These are phyloP conservation scores for Sphenodon punctatus DNA, from an alignment of 2,797 vertebrate genomes.

Conservation along the genomic window DNA sequence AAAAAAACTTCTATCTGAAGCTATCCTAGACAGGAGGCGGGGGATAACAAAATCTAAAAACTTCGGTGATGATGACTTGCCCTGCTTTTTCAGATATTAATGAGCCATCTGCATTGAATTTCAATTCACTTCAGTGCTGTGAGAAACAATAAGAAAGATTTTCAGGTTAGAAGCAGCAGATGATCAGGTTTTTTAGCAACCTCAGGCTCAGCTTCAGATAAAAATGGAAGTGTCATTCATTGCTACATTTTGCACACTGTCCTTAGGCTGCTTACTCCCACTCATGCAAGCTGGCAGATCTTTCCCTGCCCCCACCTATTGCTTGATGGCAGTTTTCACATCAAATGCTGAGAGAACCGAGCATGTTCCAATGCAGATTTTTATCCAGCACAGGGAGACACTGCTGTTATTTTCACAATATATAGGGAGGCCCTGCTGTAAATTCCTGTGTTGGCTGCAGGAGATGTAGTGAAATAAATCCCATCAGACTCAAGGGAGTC, in stretches of 20 bases:
- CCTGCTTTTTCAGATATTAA: slow-evolving; percentile 14
- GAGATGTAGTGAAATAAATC: background rate
- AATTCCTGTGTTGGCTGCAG: background rate
- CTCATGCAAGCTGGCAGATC: slow-evolving; percentile 58
- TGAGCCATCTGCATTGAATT: slow-evolving; percentile 6
- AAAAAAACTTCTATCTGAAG: background rate
- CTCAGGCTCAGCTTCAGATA: slow-evolving; percentile 24
- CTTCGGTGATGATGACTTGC: background rate
- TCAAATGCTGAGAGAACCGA: background rate
- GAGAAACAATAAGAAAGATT: slow-evolving; percentile 15
- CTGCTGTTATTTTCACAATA: background rate
- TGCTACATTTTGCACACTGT: slow-evolving; percentile 44
- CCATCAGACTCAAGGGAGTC: background rate
- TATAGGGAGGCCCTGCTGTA: background rate
- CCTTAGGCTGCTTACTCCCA: slow-evolving; percentile 65
- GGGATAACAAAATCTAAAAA: background rate
- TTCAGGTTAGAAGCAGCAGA: slow-evolving; percentile 18
- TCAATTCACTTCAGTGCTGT: background rate
- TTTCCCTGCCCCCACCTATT: background rate
- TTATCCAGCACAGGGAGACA: background rate
- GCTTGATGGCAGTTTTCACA: slow-evolving; percentile 35
- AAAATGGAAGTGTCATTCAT: slow-evolving; percentile 60
- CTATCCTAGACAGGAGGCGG: background rate
- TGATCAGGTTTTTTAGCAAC: slow-evolving; percentile 26
- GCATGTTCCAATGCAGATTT: background rate